Base-by-base conservation (phyloP, 2,113 vertebrate genomes). In the Crocuta crocuta region DNA sequence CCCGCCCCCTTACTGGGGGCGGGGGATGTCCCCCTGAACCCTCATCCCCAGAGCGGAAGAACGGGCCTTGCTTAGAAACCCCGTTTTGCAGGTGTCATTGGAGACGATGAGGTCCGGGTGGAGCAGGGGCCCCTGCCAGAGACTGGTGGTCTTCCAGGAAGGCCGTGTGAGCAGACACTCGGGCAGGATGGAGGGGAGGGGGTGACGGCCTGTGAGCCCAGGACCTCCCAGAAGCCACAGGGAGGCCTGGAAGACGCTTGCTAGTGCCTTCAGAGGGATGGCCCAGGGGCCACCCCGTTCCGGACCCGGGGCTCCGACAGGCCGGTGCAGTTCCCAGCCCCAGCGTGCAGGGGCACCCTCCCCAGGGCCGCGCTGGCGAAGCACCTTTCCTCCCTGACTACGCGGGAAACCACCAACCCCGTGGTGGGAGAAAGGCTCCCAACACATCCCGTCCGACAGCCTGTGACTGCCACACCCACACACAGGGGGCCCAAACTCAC, bases 341-440 rank as follows among this genome's bases (percentile, higher is more conserved):
- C n/a, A 1, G 53, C 7, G 1, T 43, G 63, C 1, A 7, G 4
- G 5, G 6, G 63, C n/a, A 2, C 12, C 50, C 50, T 65, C 33
- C 5, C 28, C 7, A 45, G 39, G 53, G 55, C 68, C 31, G 55
- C 7, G 3, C 55, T 19, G 4, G 55, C 31, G 50, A 55, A 63
- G 10, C 66, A 35, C 23, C 6, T 12, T 24, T 45, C 7, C 6
- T 28, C 39, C 12, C 73, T 2, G 39, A 76, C 11, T 50, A 4
- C 24, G 1, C 23, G 3, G 23, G 13, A 26, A 26, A 2, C 15
- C 73, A 7, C 11, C 39, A 45, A 15, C 23, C 35, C 23, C 21
- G 0, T 10, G 1, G 10, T 26, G 71, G 71, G 23, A 26, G 24
- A 7, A 5, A 26, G 26, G 24, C 17, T 26, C 74, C 73, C 74